These are phyloP conservation scores for Caranx melampygus DNA, from an alignment of 2,113 vertebrate genomes.

Conservation along the genomic window DNA sequence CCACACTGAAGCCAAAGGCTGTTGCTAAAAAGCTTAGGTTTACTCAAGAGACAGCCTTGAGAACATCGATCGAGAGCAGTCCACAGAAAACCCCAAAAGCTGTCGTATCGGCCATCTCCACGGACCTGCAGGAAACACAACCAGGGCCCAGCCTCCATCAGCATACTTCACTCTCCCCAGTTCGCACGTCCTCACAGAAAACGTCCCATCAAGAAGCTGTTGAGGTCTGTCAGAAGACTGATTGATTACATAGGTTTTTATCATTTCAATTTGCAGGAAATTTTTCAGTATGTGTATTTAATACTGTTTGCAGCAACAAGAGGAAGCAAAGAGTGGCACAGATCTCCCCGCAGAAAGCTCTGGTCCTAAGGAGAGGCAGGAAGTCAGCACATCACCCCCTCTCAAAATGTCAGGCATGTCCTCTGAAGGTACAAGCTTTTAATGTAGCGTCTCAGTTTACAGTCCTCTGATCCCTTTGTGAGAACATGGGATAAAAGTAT, in stretches of 20 bases:
- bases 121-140: background rate
- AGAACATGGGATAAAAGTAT: background rate
- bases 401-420: background rate
- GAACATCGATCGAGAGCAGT: background rate
- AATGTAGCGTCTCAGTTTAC: background rate
- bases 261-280: background rate
- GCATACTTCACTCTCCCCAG: background rate
- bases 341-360: too few relatives aligned
- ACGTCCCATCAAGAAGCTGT: background rate
- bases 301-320: background rate
- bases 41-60: background rate
- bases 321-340: background rate
- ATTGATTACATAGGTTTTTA: background rate
- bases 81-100: background rate
- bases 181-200: background rate
- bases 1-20: background rate
- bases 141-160: background rate
- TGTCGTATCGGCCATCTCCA: background rate
- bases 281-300: background rate
- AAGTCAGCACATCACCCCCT: too few relatives aligned
- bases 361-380: too few relatives aligned
- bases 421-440: constrained; percentile 8
- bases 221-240: background rate
- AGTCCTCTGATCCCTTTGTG: background rate
- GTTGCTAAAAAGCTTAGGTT: background rate